These are phyloP conservation scores for Syrmaticus mikado DNA, from an alignment of 2,113 vertebrate species.

Conservation along the genomic window DNA sequence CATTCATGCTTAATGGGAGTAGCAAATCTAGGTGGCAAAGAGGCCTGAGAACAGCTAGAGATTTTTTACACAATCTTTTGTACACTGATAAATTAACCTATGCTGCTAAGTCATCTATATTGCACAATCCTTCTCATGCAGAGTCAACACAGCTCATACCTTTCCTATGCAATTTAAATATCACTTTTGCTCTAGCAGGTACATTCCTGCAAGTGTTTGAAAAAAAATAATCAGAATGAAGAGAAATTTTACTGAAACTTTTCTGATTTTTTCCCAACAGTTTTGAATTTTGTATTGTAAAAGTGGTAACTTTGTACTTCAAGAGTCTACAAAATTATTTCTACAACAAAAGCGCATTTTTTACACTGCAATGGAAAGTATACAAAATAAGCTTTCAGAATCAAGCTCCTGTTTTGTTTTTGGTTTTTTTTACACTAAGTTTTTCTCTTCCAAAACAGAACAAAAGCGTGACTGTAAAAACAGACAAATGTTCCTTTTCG, in stretches of 20 bases:
- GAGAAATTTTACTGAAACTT: background rate
- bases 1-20: rapidly evolving
- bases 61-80: background rate
- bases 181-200: background rate
- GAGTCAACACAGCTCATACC: background rate
- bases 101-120: background rate
- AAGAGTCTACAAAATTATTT: background rate
- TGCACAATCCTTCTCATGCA: background rate
- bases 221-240: background rate
- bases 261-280: background rate
- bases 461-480: background rate
- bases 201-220: background rate
- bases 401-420: background rate
- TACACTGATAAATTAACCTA: background rate
- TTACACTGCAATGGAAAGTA: background rate
- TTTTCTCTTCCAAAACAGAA: background rate
- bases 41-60: background rate
- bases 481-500: background rate
- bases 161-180: background rate
- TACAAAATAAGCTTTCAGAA: background rate
- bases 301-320: background rate
- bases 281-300: background rate
- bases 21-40: background rate
- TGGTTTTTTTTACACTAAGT: background rate
- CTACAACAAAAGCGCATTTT: background rate